Evolutionary conservation across 1,140 invertebrate species (phyloP).

Genomic region (Drosophila pseudoobscura): DNA sequence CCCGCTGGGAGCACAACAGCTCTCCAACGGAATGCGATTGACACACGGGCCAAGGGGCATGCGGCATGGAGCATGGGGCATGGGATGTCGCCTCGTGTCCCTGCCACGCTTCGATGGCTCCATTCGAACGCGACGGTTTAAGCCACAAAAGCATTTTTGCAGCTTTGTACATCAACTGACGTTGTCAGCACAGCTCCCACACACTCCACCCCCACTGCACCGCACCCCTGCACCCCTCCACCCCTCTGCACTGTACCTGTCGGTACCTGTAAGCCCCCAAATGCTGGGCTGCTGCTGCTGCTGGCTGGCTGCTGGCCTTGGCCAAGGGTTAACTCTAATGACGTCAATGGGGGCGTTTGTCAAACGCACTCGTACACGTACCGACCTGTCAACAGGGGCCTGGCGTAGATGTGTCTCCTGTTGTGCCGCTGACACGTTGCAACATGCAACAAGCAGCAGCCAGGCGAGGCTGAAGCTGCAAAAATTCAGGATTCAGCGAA

Average conservation of each 20-base stretch:
- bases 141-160: constrained; percentile 52
- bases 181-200: constrained; percentile 13
- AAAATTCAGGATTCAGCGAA: constrained; percentile 52
- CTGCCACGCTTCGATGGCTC: constrained; percentile 56
- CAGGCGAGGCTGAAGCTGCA: constrained; percentile 54
- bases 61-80: neutral
- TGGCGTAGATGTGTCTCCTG: neutral
- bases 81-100: constrained; percentile 29
- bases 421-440: constrained; percentile 63
- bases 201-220: neutral
- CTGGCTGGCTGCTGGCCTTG: constrained; percentile 5
- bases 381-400: too few species aligned
- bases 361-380: constrained; percentile 35
- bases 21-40: neutral
- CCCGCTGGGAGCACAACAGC: too few species aligned
- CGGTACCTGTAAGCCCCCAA: too few species aligned
- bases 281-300: too few species aligned
- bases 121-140: constrained; percentile 32
- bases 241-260: too few species aligned
- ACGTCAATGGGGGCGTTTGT: constrained; percentile 62
- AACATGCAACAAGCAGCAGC: constrained; percentile 67
- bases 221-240: too few species aligned
- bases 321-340: constrained; percentile 65
- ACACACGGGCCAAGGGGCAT: neutral
- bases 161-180: constrained; percentile 21